Percentiles rank a stretch among this genome's conserved stretches.
Evolutionary conservation across 2,888 invertebrate species (phyloP).

Genomic region (Piscicola geometra): DNA sequence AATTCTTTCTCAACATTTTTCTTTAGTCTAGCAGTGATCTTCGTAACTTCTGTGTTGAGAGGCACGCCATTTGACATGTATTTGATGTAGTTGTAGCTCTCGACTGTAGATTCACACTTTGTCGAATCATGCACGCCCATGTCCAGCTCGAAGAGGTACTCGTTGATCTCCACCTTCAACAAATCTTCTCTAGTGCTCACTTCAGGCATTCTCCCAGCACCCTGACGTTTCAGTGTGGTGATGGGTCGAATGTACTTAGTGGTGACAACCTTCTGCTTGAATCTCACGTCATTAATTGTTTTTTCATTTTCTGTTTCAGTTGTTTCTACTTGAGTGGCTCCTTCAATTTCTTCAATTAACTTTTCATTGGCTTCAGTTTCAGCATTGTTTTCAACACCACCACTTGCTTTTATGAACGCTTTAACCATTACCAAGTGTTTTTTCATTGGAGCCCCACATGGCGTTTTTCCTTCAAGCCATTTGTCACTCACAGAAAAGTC

Average conservation of each 20-base stretch:
- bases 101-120: constrained; percentile 23
- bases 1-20: constrained; percentile 1
- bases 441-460: constrained; percentile 16
- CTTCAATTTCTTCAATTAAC: constrained; percentile 32
- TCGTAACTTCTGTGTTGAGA: constrained; percentile 33
- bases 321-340: constrained; percentile 27
- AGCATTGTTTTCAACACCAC: not conserved
- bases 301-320: constrained; percentile 35
- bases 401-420: not conserved
- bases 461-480: constrained; percentile 9
- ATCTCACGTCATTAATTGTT: constrained; percentile 25
- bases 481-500: constrained; percentile 10
- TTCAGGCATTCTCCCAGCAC: constrained; percentile 8
- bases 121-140: constrained; percentile 26
- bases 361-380: not conserved
- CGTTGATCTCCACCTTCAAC: constrained; percentile 35
- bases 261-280: constrained; percentile 36
- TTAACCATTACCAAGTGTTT: constrained; percentile 22
- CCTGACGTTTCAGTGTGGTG: constrained; percentile 28
- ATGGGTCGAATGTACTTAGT: constrained; percentile 36
- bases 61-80: constrained; percentile 36
- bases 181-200: constrained; percentile 35
- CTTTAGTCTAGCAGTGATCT: constrained; percentile 31
- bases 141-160: constrained; percentile 34
- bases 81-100: constrained; percentile 33